These are phyloP conservation scores for Montifringilla adamsi DNA, from an alignment of 2,113 vertebrate genomes.

Conservation along the genomic window DNA sequence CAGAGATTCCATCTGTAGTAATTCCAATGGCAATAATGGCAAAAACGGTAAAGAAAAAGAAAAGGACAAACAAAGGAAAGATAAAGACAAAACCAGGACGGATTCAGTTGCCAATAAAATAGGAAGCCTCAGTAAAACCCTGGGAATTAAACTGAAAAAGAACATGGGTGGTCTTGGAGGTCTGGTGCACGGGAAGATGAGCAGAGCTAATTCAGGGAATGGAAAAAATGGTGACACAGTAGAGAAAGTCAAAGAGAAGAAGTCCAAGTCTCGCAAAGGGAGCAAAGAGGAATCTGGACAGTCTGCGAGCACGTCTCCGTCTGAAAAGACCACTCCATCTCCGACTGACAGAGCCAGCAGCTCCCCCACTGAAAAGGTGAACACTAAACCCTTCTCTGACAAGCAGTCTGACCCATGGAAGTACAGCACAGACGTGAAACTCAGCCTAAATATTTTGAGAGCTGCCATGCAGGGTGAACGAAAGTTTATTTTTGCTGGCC, in stretches of 20 bases:
- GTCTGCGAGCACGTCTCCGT: constrained; percentile 89
- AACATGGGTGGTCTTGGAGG: constrained; percentile 98
- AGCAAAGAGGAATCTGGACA: constrained; percentile 92
- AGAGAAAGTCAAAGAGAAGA: constrained; percentile 78
- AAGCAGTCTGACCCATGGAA: constrained; percentile 90
- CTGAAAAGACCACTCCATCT: constrained; percentile 93
- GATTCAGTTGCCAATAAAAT: constrained; percentile 98
- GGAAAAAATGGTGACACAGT: constrained; percentile 78
- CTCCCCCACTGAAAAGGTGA: constrained; percentile 73
- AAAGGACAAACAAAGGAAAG: constrained; percentile 92
- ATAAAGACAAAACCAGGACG: constrained; percentile 91
- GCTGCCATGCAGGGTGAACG: constrained; percentile 98
- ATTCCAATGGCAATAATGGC: constrained; percentile 91
- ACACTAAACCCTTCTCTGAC: constrained; percentile 74
- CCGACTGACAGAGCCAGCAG: constrained; percentile 84
- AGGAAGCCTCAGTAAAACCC: constrained; percentile 95
- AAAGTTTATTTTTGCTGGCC: constrained; percentile 96
- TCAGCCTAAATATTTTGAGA: constrained; percentile 96
- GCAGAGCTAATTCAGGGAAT: constrained; percentile 85
- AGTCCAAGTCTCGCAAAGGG: constrained; percentile 80
- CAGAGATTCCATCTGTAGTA: constrained; percentile 95
- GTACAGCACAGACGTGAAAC: constrained; percentile 98
- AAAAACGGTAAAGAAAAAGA: constrained; percentile 89
- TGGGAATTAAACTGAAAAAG: constrained; percentile 97
- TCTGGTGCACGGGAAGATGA: constrained; percentile 94